A percentile compares a stretch with the other conserved stretches of the same genome.
Evolutionary conservation across 2,797 vertebrate species (phyloP).

Genomic region (Amblyopsis hoosieri): DNA sequence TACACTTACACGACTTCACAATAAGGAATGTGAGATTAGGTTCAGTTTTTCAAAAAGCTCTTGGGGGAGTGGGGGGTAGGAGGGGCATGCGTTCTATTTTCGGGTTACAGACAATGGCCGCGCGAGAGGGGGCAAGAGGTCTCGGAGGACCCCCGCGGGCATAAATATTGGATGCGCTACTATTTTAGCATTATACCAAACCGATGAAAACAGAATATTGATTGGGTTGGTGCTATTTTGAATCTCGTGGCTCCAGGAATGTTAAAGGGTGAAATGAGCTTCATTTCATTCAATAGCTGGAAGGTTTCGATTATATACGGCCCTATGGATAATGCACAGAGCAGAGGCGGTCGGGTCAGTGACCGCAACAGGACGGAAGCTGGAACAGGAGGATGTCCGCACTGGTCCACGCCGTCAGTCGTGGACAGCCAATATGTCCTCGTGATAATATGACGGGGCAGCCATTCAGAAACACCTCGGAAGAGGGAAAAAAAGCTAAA

Average conservation of each 20-base stretch:
- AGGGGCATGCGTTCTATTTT: slow-evolving; percentile 43
- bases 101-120: slow-evolving; percentile 35
- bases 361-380: slow-evolving; percentile 2
- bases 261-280: slow-evolving; percentile 55
- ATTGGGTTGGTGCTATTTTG: slow-evolving; percentile 70
- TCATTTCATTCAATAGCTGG: too few species aligned
- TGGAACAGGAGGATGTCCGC: slow-evolving; percentile 16
- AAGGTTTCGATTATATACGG: too few species aligned
- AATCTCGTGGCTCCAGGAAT: slow-evolving; percentile 55
- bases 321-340: too few species aligned
- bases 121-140: slow-evolving; percentile 16
- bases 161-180: slow-evolving; percentile 79
- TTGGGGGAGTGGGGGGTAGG: neutral
- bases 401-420: slow-evolving; percentile 17
- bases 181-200: slow-evolving; percentile 80
- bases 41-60: slow-evolving; percentile 19
- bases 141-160: slow-evolving; percentile 47
- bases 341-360: too few species aligned
- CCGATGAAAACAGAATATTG: slow-evolving; percentile 77
- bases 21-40: slow-evolving; percentile 12
- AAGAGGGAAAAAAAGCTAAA: too few species aligned
- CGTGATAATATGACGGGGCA: slow-evolving; percentile 37
- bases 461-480: slow-evolving; percentile 29
- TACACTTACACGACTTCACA: slow-evolving; percentile 22
- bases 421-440: slow-evolving; percentile 17